A percentile compares a stretch with the other conserved stretches of the same genome.
phyloP scores from a whole-genome alignment of 2,797 vertebrate genomes.

The Pseudotriccus pelzelni region DNA sequence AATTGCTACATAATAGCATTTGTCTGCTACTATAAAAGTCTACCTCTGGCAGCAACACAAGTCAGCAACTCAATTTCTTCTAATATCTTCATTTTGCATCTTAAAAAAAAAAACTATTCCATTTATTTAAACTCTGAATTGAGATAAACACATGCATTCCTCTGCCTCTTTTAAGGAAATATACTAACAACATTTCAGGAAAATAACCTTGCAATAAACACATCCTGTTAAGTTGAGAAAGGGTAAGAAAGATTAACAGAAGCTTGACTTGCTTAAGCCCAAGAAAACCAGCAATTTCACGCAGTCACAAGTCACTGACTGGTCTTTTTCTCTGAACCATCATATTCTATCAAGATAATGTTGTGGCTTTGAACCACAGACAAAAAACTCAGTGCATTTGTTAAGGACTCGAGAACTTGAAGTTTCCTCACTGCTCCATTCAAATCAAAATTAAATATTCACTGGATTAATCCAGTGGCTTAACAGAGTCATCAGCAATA shows the following conservation, averaged over 20 bases:
- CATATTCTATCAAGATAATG: background rate
- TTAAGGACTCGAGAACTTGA: background rate
- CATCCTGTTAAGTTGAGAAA: background rate
- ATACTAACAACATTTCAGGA: background rate
- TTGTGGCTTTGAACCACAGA: background rate
- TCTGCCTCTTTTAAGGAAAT: background rate
- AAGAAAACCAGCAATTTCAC: background rate
- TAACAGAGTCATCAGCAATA: background rate
- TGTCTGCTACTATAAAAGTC: background rate
- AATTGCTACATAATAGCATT: background rate
- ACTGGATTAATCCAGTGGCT: background rate
- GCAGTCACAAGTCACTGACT: background rate
- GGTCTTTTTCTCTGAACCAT: background rate
- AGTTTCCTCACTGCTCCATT: background rate
- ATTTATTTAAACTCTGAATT: background rate
- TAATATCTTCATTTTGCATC: background rate
- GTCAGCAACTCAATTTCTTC: background rate
- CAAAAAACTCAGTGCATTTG: background rate
- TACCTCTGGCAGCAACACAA: background rate
- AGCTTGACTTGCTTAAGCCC: background rate
- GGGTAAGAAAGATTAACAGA: background rate
- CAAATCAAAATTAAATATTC: background rate
- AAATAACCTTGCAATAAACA: background rate
- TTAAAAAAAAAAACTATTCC: background rate
- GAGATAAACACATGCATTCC: background rate